These are phyloP conservation scores for Nematostella vectensis DNA, from an alignment of 92 coral and sea anemone species.

Conservation along the genomic window DNA sequence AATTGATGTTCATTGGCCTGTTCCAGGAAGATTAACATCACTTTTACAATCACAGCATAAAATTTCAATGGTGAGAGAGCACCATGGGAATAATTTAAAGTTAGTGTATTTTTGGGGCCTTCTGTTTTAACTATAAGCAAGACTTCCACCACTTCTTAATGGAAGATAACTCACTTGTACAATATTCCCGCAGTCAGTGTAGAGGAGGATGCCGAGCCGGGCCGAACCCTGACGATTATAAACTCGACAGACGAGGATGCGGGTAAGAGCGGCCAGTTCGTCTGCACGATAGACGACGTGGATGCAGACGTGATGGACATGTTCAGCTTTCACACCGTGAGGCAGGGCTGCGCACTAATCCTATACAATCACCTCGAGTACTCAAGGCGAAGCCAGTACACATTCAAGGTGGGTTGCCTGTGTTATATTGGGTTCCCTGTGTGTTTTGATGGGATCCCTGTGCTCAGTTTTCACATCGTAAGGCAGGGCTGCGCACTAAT, in stretches of 20 bases:
- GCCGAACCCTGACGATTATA: constrained; percentile 43
- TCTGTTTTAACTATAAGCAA: too few relatives aligned
- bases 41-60: too few relatives aligned
- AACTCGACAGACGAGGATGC: constrained; percentile 70
- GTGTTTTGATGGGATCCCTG: constrained; percentile 76
- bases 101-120: too few relatives aligned
- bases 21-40: too few relatives aligned
- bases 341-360: constrained; percentile 72
- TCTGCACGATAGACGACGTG: constrained; percentile 72
- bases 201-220: constrained; percentile 56
- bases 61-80: too few relatives aligned
- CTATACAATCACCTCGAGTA: constrained; percentile 55
- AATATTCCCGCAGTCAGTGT: constrained; percentile 43
- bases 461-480: constrained; percentile 48
- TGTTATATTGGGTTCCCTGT: too few relatives aligned
- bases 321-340: constrained; percentile 51
- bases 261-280: constrained; percentile 60
- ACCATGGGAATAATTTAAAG: too few relatives aligned
- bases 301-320: constrained; percentile 79
- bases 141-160: too few relatives aligned
- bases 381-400: constrained; percentile 42
- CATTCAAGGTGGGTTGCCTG: constrained; percentile 61
- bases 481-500: constrained; percentile 72
- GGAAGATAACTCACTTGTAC: too few relatives aligned
- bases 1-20: too few relatives aligned